A percentile compares a stretch with the other conserved stretches of the same genome.
Conservation (phyloP, 2,888 invertebrate species). For the Aphodius granarius region DNA sequence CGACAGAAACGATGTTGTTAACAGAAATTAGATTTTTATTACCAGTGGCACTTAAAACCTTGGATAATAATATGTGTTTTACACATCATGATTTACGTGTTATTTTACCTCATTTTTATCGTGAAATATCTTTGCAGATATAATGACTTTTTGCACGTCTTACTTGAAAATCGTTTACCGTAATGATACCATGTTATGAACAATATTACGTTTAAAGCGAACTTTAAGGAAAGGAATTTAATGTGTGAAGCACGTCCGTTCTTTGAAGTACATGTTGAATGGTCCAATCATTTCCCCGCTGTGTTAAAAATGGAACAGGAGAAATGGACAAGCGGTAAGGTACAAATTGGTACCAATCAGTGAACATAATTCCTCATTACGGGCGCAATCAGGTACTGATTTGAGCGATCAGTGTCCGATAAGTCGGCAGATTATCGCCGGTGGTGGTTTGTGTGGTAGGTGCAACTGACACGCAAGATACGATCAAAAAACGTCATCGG, state of each 20-base stretch:
- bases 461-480: slow-evolving; percentile 1
- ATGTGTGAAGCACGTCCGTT: not conserved
- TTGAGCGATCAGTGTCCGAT: not conserved
- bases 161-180: too few species aligned
- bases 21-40: too few species aligned
- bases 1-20: slow-evolving; percentile 37
- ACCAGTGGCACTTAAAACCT: too few species aligned
- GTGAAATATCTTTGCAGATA: too few species aligned
- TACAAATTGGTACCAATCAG: not conserved
- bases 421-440: not conserved
- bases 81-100: too few species aligned
- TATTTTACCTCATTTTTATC: too few species aligned
- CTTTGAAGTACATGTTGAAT: not conserved
- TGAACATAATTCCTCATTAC: not conserved
- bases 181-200: too few species aligned
- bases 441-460: slow-evolving; percentile 3
- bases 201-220: too few species aligned
- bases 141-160: too few species aligned
- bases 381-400: not conserved
- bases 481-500: slow-evolving; percentile 8
- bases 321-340: not conserved
- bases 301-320: not conserved
- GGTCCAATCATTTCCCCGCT: not conserved
- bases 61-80: too few species aligned
- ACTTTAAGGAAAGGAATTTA: too few species aligned